A percentile compares a stretch with the other conserved stretches of the same genome.
Evolutionary conservation across 2,113 vertebrate genomes (phyloP).

Genomic region (Hippocampus abdominalis): DNA sequence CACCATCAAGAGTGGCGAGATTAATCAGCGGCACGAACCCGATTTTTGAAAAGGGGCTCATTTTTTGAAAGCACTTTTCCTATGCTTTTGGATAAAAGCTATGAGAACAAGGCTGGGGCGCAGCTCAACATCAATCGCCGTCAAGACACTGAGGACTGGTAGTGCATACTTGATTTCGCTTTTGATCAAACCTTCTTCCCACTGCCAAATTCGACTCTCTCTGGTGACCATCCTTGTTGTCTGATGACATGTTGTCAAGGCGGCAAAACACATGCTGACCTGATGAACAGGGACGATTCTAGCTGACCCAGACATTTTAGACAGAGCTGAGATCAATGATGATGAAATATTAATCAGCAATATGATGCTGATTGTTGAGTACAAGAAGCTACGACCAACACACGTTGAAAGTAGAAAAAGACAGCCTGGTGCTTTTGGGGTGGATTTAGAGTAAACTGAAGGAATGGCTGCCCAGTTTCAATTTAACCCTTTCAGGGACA

Average conservation of each 20-base stretch:
- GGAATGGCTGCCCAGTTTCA: no score
- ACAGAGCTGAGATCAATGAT: background rate
- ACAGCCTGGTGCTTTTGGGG: no score
- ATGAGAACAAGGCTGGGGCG: background rate
- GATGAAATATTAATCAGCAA: background rate
- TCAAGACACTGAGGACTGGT: constrained; percentile 5
- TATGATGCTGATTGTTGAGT: background rate
- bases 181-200: constrained; percentile 7
- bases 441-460: no score
- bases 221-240: background rate
- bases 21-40: background rate
- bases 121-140: background rate
- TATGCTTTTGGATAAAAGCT: background rate
- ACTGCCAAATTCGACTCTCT: constrained; percentile 14
- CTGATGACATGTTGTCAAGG: background rate
- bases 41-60: background rate
- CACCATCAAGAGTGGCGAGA: background rate
- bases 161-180: constrained; percentile 28
- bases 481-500: no score
- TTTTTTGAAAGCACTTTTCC: background rate
- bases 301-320: constrained; percentile 8
- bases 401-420: background rate
- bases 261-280: constrained; percentile 2
- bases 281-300: background rate
- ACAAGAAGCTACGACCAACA: background rate